Evolutionary conservation across 2,888 invertebrate genomes (phyloP), one percentile per base, ranked within the genome.

Genomic region (Fissipunctia ypsillon): DNA sequence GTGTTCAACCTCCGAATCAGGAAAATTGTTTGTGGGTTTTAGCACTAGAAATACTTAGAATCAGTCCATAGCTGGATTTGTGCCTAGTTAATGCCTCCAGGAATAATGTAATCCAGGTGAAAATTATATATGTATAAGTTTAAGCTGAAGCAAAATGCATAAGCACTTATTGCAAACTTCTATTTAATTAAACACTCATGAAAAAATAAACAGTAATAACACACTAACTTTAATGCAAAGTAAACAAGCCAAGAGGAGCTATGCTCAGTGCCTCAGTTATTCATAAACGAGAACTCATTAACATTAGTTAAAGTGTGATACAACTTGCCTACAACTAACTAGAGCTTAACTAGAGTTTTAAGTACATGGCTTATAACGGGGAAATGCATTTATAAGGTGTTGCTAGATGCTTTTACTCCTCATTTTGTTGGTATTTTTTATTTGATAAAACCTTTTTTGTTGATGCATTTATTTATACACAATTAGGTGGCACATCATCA

Each of bases 201-300:
- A 69, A 73, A 75, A 78, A 75, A 52, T 65, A 73, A 70, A 70
- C 52, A 48, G 41, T 63, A 50, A 16, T 70, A 54, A 48, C 28
- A 50, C 12, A 65, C 64, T 10, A 56, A 56, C 9, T 56, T 31
- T n/a, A 57, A 72, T 64, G 67, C 52, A 66, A 25, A 22, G 52
- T 56, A 66, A 78, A 77, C 60, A 73, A 70, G 65, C 59, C 31
- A 70, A 61, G 72, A 77, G 66, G 48, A 69, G 54, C 65, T 50
- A 45, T 56, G 69, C 56, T 83, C 56, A 71, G 78, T 69, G 52
- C 68, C 56, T 83, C 56, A 71, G 78, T 69, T 84, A 80, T 84
- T 81, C 87, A 86, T 82, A 88, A 84, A 80, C 81, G 84, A 68
- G 76, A 73, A 83, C 80, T 86, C 70, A 83, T 85, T 85, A 84